Base-by-base conservation (phyloP, 2,113 vertebrate genomes). In the Tragelaphus strepsiceros region DNA sequence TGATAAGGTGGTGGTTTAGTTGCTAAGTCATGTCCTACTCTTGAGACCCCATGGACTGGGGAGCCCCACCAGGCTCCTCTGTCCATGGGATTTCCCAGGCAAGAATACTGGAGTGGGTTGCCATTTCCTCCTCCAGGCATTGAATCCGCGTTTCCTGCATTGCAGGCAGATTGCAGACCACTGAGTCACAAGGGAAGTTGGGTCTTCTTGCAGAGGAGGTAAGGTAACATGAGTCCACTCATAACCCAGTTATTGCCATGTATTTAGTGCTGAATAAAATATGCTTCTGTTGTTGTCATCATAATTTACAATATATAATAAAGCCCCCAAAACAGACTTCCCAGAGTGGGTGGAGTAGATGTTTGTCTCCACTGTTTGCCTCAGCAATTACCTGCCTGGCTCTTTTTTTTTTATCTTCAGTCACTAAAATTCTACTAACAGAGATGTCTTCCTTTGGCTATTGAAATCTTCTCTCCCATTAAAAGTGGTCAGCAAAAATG, bases 331-430 rank as follows among this genome's bases (percentile, higher is more conserved):
- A 86, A 51, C 13, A 61, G 49, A 74, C 17, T 92, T 95, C 53
- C 74, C 56, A 82, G 74, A 88, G 28, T 62, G 81, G 13, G 16
- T 82, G 21, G 30, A 43, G 8, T 28, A 85, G 61, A 61, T 2
- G 51, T 56, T 22, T 54, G 54, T 21, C 24, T 88, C 62, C 15
- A 11, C 21, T 24, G 30, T 74, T 85, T 90, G 13, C 16, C 35
- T 89, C 90, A 91, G 30, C 35, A 74, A 54, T 53, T 59, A 78
- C 7, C 12, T 46, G 62, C 53, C 17, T 82, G 82, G 4, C n/a
- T 88, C n/a, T n/a, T 86, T 83, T 88, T 96, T 86, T 88, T 87
- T 96, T 59, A 67, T 85, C 88, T 16, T 46, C 21, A 92, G 58
- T 94, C 58, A 92, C 22, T 92, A 92, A 71, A 94, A 96, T 83